These are phyloP conservation scores for Cyclina sinensis DNA, from an alignment of 1,140 invertebrate species.

Conservation along the genomic window DNA sequence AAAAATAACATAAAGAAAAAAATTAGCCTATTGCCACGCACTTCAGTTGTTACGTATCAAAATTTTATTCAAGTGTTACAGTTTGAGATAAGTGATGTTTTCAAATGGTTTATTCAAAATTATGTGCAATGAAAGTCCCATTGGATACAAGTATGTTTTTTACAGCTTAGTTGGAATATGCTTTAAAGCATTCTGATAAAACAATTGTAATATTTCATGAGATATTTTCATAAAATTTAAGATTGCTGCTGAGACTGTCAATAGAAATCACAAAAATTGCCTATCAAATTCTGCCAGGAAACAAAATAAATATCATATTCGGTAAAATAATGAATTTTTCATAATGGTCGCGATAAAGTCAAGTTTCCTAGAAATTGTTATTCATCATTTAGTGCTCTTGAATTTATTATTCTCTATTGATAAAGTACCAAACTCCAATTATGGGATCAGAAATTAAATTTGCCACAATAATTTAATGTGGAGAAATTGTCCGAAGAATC, in stretches of 20 bases:
- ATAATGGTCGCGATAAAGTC: constrained; percentile 63
- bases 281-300: not conserved
- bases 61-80: too few species aligned
- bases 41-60: too few species aligned
- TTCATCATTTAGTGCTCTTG: constrained; percentile 69
- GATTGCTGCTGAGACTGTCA: not conserved
- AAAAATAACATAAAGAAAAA: too few species aligned
- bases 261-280: not conserved
- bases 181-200: too few species aligned
- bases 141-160: too few species aligned
- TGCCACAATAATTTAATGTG: constrained; percentile 70
- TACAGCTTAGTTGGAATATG: too few species aligned
- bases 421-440: constrained; percentile 70
- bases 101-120: too few species aligned
- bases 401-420: constrained; percentile 71
- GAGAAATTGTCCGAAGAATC: constrained; percentile 69
- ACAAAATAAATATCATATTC: constrained; percentile 45
- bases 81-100: too few species aligned
- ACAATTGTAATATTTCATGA: too few species aligned
- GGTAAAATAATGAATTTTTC: constrained; percentile 44
- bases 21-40: too few species aligned
- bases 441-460: constrained; percentile 69
- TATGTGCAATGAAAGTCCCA: too few species aligned
- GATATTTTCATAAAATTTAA: too few species aligned
- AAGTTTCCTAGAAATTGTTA: constrained; percentile 63